These are phyloP conservation scores for Hoplodrina blanda DNA, from an alignment of 2,888 invertebrate genomes.

Conservation along the genomic window DNA sequence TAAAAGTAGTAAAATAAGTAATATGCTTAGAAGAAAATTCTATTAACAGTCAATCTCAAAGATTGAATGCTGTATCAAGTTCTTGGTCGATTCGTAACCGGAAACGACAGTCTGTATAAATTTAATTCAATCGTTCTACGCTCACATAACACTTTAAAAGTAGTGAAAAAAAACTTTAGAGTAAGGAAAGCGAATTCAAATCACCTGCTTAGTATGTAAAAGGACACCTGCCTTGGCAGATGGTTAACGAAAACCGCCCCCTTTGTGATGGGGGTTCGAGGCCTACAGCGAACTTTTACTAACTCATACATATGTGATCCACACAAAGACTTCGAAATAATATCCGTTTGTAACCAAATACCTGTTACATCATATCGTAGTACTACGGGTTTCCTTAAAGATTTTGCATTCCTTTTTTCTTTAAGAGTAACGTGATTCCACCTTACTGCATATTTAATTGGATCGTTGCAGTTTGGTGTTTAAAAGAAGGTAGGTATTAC, in stretches of 20 bases:
- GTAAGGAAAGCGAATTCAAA: conserved; percentile 81
- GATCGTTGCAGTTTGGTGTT: conserved; percentile 43
- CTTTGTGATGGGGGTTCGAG: conserved; percentile 70
- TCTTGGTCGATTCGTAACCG: conserved; percentile 26
- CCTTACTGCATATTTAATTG: conserved; percentile 30
- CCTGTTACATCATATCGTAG: conserved; percentile 43
- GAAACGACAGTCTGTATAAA: conserved; percentile 50
- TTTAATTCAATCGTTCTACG: conserved; percentile 50
- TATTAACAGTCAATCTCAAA: conserved; percentile 22
- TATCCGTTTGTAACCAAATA: conserved; percentile 28
- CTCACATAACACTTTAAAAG: conserved; percentile 58
- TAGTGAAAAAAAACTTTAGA: conserved; percentile 53
- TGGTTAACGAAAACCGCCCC: conserved; percentile 79
- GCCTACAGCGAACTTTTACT: conserved; percentile 48
- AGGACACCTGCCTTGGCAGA: conserved; percentile 88
- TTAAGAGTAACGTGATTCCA: conserved; percentile 10
- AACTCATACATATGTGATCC: conserved; percentile 34
- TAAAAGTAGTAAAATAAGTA: conserved; percentile 2
- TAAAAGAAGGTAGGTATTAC: conserved; percentile 70
- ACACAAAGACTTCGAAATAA: conserved; percentile 40
- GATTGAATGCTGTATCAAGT: conserved; percentile 8
- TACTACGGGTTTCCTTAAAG: conserved; percentile 32
- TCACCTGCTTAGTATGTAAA: conserved; percentile 88
- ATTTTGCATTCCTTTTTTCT: conserved; percentile 25
- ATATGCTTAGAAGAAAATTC: neutral